Evolutionary conservation across 2,797 vertebrate genomes (phyloP).

Genomic region (Psittacula echo): DNA sequence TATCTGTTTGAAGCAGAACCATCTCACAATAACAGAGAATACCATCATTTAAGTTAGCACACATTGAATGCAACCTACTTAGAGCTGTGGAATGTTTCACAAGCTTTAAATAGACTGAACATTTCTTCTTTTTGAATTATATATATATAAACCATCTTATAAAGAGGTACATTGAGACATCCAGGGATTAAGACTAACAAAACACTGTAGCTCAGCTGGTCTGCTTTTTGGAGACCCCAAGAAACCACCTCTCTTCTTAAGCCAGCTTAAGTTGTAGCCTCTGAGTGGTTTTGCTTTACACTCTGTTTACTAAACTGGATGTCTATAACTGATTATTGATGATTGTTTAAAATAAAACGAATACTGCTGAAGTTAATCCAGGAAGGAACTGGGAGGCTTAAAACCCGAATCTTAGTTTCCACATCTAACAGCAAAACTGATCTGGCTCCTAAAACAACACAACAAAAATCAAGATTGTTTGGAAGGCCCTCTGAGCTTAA

Average conservation of each 20-base stretch:
- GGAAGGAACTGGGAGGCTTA: not conserved
- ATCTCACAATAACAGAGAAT: not conserved
- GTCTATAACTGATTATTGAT: not conserved
- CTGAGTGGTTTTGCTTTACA: not conserved
- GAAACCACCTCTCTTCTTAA: not conserved
- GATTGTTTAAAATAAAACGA: not conserved
- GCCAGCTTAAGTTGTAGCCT: not conserved
- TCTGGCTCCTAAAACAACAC: not conserved
- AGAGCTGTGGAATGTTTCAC: not conserved
- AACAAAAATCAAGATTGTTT: not conserved
- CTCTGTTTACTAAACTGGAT: not conserved
- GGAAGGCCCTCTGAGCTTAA: conserved; percentile 1
- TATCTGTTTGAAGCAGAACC: not conserved
- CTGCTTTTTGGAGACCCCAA: not conserved
- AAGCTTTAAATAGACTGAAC: not conserved
- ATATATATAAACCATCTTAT: not conserved
- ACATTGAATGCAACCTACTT: not conserved
- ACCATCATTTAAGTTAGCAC: not conserved
- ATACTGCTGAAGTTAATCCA: not conserved
- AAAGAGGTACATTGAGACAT: not conserved
- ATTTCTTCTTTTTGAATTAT: not conserved
- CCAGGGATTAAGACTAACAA: not conserved
- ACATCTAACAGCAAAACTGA: not conserved
- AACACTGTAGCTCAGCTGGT: not conserved
- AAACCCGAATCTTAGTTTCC: not conserved